phyloP scores from a whole-genome alignment of 35 echinoderm and acorn worm species.

The Apostichopus parvimensis region DNA sequence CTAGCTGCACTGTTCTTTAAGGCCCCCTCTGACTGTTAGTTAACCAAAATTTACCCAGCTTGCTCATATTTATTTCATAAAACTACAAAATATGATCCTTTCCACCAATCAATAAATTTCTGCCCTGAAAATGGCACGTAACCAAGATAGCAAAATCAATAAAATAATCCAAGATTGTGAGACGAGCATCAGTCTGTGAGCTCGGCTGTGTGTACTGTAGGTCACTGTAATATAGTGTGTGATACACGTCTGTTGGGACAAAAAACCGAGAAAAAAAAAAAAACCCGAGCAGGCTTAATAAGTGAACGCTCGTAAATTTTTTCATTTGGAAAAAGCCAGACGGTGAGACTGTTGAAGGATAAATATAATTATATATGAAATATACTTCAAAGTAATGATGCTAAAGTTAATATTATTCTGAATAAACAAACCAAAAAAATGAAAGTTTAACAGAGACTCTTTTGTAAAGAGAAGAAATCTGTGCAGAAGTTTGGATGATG shows the following conservation, averaged over 20 bases:
- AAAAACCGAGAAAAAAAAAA: not conserved
- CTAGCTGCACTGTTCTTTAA: not conserved
- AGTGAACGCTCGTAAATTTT: not conserved
- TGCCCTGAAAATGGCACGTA: not conserved
- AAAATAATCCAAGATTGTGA: not conserved
- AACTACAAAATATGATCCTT: constrained; percentile 1
- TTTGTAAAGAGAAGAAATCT: too few species aligned
- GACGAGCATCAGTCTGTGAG: not conserved
- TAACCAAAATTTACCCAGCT: not conserved
- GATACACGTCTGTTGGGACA: not conserved
- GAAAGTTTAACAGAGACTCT: too few species aligned
- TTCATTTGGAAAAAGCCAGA: not conserved
- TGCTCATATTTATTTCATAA: constrained; percentile 3
- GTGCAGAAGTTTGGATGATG: too few species aligned
- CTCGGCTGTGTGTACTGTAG: not conserved
- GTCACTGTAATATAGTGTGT: not conserved
- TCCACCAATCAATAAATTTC: not conserved
- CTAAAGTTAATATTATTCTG: too few species aligned
- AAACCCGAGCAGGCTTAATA: not conserved
- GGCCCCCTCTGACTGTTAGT: not conserved
- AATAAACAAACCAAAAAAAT: too few species aligned
- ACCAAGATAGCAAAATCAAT: constrained; percentile 15
- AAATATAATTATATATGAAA: not conserved
- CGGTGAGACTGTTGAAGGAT: not conserved
- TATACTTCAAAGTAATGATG: too few species aligned